Evolutionary conservation across 2,888 invertebrate genomes (phyloP).

Genomic region (Dione juno): DNA sequence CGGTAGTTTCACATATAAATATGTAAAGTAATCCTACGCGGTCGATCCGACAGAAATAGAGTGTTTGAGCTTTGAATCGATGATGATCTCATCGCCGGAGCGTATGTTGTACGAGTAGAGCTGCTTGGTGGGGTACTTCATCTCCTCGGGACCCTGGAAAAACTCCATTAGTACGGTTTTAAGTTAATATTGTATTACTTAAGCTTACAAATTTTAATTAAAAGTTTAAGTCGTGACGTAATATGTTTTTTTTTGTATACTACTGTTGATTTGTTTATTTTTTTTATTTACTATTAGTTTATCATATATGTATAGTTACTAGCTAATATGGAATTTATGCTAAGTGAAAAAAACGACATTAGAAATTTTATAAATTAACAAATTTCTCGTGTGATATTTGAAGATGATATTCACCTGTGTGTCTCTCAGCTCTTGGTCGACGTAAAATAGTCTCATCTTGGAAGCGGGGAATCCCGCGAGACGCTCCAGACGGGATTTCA

Average conservation of each 20-base stretch:
- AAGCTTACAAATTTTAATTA: background rate
- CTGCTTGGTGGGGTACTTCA: constrained; percentile 94
- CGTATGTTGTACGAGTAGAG: constrained; percentile 95
- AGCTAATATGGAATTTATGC: too few relatives aligned
- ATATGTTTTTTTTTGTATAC: too few relatives aligned
- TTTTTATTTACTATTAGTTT: too few relatives aligned
- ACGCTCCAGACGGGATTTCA: constrained; percentile 90
- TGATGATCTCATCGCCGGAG: constrained; percentile 95
- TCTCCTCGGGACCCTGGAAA: constrained; percentile 91
- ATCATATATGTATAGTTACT: too few relatives aligned
- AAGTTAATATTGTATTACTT: constrained; percentile 7
- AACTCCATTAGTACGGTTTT: constrained; percentile 35
- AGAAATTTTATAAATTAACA: too few relatives aligned
- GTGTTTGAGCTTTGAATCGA: constrained; percentile 89
- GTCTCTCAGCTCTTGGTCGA: constrained; percentile 90
- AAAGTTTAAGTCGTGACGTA: too few relatives aligned
- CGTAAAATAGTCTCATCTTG: constrained; percentile 94
- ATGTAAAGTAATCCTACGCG: constrained; percentile 37
- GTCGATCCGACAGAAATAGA: constrained; percentile 69
- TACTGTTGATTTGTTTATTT: too few relatives aligned
- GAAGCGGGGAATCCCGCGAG: constrained; percentile 91
- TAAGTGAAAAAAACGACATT: too few relatives aligned
- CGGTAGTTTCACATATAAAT: constrained; percentile 41
- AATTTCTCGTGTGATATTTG: too few relatives aligned
- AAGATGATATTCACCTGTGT: constrained; percentile 59